phyloP scores from a whole-genome alignment of 2,797 vertebrate genomes.

The Brachyrhaphis roseni region DNA sequence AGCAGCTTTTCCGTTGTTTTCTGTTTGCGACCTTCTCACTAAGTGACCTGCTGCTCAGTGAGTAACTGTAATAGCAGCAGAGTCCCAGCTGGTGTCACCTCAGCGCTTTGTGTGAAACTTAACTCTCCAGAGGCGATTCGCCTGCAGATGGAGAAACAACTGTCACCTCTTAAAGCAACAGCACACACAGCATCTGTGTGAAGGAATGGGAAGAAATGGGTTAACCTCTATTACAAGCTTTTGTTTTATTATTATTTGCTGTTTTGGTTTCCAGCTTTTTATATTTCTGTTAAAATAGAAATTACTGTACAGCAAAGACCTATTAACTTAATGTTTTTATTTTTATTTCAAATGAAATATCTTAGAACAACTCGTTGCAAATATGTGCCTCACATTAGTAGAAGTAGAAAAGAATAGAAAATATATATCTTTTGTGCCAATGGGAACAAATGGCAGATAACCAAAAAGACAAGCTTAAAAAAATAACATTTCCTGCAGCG shows the following conservation, averaged over 20 bases:
- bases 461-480: too few species aligned
- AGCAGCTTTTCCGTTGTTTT: not conserved
- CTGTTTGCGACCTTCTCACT: not conserved
- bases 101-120: constrained; percentile 41
- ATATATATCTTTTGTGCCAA: not conserved
- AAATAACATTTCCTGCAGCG: too few species aligned
- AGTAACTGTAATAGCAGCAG: constrained; percentile 37
- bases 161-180: constrained; percentile 17
- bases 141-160: constrained; percentile 34
- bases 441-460: not conserved
- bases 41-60: not conserved
- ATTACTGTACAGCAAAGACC: not conserved
- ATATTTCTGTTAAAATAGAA: not conserved
- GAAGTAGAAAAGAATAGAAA: not conserved
- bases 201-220: not conserved
- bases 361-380: not conserved
- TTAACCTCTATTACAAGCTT: not conserved
- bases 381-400: not conserved
- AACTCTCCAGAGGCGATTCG: constrained; percentile 21
- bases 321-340: not conserved
- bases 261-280: not conserved
- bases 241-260: not conserved
- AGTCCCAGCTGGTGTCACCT: constrained; percentile 63
- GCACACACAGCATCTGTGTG: constrained; percentile 19
- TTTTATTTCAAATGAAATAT: not conserved